Evolutionary conservation across 2,888 invertebrate genomes (phyloP).

Genomic region (Cataglyphis albicans): DNA sequence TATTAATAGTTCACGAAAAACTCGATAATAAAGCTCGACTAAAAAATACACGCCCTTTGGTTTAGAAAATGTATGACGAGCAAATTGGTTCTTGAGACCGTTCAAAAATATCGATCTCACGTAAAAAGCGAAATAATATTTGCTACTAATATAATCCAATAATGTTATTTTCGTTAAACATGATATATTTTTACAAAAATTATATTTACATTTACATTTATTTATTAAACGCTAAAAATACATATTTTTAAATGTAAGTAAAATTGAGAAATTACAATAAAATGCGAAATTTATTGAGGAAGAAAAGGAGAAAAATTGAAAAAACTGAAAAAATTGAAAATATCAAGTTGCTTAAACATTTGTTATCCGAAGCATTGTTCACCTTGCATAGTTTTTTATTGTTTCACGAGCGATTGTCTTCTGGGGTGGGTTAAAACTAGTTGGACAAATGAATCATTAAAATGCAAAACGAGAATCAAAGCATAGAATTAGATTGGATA

Average conservation of each 20-base stretch:
- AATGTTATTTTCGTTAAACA: conserved; percentile 5
- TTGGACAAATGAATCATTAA: conserved; percentile 76
- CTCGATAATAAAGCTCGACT: neutral
- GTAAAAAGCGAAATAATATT: neutral
- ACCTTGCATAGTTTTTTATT: conserved; percentile 48
- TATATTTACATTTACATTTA: conserved; percentile 3
- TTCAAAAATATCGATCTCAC: neutral
- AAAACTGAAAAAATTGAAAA: neutral
- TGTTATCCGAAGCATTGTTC: conserved; percentile 57
- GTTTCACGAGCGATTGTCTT: neutral
- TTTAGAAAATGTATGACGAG: neutral
- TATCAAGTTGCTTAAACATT: conserved; percentile 41
- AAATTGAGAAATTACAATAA: neutral
- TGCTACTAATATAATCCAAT: neutral
- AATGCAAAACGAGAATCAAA: conserved; percentile 82
- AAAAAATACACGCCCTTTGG: conserved; percentile 1
- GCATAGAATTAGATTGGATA: conserved; percentile 76
- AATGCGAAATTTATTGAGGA: neutral
- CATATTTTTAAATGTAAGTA: neutral
- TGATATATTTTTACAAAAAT: neutral
- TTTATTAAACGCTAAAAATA: neutral
- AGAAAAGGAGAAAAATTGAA: neutral
- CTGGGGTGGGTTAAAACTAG: conserved; percentile 59
- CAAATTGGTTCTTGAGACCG: neutral
- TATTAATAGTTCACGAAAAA: conserved; percentile 58